Base-by-base conservation (phyloP, 1,140 invertebrate genomes). In the Phocides pigmalion region DNA sequence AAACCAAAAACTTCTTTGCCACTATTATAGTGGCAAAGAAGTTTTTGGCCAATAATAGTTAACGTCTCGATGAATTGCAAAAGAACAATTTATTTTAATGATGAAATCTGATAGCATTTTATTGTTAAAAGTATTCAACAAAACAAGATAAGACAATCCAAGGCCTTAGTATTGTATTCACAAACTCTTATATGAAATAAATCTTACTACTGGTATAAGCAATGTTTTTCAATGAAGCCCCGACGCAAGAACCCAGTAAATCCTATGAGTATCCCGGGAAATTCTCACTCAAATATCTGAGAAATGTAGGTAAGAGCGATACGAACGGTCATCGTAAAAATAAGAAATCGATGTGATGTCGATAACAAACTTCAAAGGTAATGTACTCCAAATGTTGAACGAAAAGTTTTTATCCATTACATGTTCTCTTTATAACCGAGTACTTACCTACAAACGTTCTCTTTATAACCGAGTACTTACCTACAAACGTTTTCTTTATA, bases 321-420 rank as follows among this genome's bases (percentile, higher is more conserved):
- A 12, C 41, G 6, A 22, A 22, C 17, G 54, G 54, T 41, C 44
- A 47, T 47, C 56, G 42, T 47, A 59, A 59, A 58, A 59, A 47
- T 46, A 59, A 32, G 44, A 14, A 59, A 35, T 32, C n/a, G 56
- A 46, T 47, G 42, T 32, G 41, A 35, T 59, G 16, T 47, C 56
- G 56, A 59, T 59, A 59, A n/a, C 41, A 47, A 59, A 59, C 56
- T 59, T 59, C 41, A 59, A 59, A 47, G 25, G 39, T 25, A 56
- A 56, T 42, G 39, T 44, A 8, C 39, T 56, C 39, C 53, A 25
- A 39, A 54, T 39, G 19, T 42, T 19, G 14, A 12, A 58, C 28
- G 6, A 19, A 25, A 42, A 12, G 19, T 56, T 56, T 39, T 25
- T 58, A 32, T 58, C 54, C 41, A 46, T 46, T 58, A 58, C 8